Base-by-base conservation (phyloP, 2,797 vertebrate species). In the Peromyscus nudipes region DNA sequence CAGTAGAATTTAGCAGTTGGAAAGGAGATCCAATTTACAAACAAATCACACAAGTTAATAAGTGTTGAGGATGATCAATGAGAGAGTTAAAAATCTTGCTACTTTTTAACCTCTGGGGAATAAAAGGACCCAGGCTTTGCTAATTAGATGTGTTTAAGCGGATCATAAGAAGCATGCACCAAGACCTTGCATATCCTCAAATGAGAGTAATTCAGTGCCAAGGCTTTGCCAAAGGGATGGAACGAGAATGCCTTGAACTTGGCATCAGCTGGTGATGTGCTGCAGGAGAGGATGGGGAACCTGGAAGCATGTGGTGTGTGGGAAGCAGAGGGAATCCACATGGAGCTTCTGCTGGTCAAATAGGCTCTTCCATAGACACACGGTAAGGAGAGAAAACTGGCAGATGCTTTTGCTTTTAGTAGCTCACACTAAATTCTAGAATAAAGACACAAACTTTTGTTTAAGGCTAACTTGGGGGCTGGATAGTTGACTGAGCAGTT, bases 321-420 rank as follows among this genome's bases (percentile, higher is more conserved):
- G 49, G 12, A 0, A 23, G 6, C 10, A 7, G 2, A 8, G 37
- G 46, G 8, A 29, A 11, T n/a, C 40, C 49, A 12, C 0, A 0
- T 0, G 10, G 14, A 46, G 21, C 0, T 31, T 60, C 49, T 34
- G 49, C 3, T 21, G 65, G 16, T 25, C 62, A 64, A 34, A 5
- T 13, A 13, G 65, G 27, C 19, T 52, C n/a, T 62, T 76, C 10
- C 34, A 73, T 23, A 71, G 52, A 31, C 11, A 52, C 40, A 43
- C 23, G 7, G 0, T 55, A 83, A 55, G 29, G 27, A 83, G 67
- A 69, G 27, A 71, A 25, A 25, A 46, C 6, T 69, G 76, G 16
- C n/a, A 34, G 40, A 1, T 12, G 77, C 0, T 94, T 64, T 23
- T 6, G 16, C 46, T 71, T 69, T 13, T 77, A 62, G 31, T 40